phyloP scores from a whole-genome alignment of 2,113 vertebrate species.

The Gadus chalcogrammus region DNA sequence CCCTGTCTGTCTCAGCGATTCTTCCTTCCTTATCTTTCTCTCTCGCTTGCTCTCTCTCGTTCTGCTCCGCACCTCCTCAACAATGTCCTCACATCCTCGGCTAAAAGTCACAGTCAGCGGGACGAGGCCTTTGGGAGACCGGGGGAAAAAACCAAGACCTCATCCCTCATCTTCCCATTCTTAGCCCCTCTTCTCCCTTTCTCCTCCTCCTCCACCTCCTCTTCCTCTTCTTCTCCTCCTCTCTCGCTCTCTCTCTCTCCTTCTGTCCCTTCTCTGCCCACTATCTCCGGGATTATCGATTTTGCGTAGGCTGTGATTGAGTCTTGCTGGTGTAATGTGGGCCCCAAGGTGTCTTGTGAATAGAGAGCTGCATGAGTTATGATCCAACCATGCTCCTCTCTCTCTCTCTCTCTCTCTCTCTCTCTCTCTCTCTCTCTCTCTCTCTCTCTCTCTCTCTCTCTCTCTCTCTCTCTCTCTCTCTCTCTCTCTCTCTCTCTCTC shows the following conservation, averaged over 20 bases:
- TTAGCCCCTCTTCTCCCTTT: neutral
- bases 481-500: slow-evolving; percentile 6
- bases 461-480: slow-evolving; percentile 5
- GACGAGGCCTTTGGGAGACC: slow-evolving; percentile 28
- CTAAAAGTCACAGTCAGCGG: slow-evolving; percentile 41
- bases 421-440: slow-evolving; percentile 1
- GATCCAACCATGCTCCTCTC: slow-evolving; percentile 11
- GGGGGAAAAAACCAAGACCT: slow-evolving; percentile 30
- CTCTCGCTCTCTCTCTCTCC: slow-evolving; percentile 12
- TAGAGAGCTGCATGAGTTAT: slow-evolving; percentile 42
- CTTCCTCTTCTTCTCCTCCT: neutral
- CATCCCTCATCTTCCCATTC: slow-evolving; percentile 42
- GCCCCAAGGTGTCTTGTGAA: slow-evolving; percentile 36
- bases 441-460: too few relatives aligned
- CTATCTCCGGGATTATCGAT: slow-evolving; percentile 38
- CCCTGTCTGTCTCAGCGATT: too few relatives aligned
- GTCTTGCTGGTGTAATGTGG: slow-evolving; percentile 36
- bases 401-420: too few relatives aligned
- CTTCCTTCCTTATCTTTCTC: neutral
- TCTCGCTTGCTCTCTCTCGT: neutral
- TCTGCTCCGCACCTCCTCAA: too few relatives aligned
- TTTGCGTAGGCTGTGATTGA: slow-evolving; percentile 46
- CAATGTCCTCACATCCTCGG: neutral
- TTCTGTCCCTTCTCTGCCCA: slow-evolving; percentile 1
- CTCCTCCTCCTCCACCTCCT: neutral